Base-by-base conservation (phyloP, 2,113 vertebrate species). In the Reinhardtius hippoglossoides region DNA sequence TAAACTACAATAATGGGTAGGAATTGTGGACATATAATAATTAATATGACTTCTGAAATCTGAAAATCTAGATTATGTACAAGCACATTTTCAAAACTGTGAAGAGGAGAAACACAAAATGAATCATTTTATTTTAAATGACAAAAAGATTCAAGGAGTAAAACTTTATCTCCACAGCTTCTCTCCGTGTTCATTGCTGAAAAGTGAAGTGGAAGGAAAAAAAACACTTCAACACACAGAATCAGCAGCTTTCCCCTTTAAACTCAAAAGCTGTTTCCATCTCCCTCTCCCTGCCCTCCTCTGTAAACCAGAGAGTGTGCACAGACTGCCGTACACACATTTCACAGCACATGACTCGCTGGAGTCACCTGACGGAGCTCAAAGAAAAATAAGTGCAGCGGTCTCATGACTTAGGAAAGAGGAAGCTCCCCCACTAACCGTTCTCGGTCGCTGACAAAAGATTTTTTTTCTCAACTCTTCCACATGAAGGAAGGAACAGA, bases 381-480 rank as follows among this genome's bases (percentile, higher is more conserved):
- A 90, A 87, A 92, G 86, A 90, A 93, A 93, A 90, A 88, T 88
- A 83, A 80, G 61, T 90, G 81, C 86, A 68, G 50, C 8, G 0
- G 90, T 92, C 94, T 93, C 76, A 87, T 94, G 93, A 95, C 92
- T 74, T 76, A 83, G 26, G 37, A 58, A 84, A 82, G 65, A 90
- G 87, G 74, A 83, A 82, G 61, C 40, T 63, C 57, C 46, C 56
- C 40, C 13, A 3, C 62, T 63, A 87, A 63, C 74, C 61, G 66
- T 64, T 83, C 23, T 69, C 52, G 56, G 9, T 16, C 10, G 12
- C n/a, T 79, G 6, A 5, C 6, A 5, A 42, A n/a, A 59, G 5
- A 0, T 63, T 7, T 56, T 77, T 65, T 80, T 65, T 68, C 1
- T 24, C 21, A 72, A 31, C 18, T 74, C n/a, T 42, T 37, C 12